Evolutionary conservation across 1,140 invertebrate genomes (phyloP), one percentile per base, ranked within the genome.

Genomic region (Helicoverpa armigera): DNA sequence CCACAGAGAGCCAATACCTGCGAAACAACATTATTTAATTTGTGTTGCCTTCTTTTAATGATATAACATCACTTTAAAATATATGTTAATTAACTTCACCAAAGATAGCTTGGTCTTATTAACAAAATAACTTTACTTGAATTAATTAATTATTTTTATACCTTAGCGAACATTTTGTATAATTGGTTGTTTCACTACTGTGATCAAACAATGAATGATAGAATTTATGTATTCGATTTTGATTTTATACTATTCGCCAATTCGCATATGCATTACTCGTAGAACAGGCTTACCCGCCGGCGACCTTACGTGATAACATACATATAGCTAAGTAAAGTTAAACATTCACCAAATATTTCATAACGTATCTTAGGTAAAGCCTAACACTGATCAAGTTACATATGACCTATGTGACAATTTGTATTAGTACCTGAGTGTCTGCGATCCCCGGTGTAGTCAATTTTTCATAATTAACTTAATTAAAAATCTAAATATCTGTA

Each of bases 1-100:
- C 87, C 87, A 82, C 87, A 89, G 18, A 90, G 69, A 56, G 85
- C 82, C 56, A 89, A 82, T 5, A 92, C 76, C 90, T 92, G 69
- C 5, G 7, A 31, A 54, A 72, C 31, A 1, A 50, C 0, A 63
- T 31, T 29, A 7, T 31, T 31, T 14, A 5, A 14, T 35, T 35
- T 14, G 2, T 7, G 5, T 31, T 14, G n/a, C 2, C 18, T 60
- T 18, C 35, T 23, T 43, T 43, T 18, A 0, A 23, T 29, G 2
- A 12, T 3, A 43, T 35, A 60, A 1, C 3, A 13, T 5, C 12
- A 35, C 35, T 35, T 35, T 10, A 5, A 9, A 69, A n/a, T 48
- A 1, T n/a, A 13, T n/a, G 16, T 43, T n/a, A n/a, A 7, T 13
- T 48, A 43, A 43, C 7, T 43, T 43, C 35, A 43, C 35, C 35